A percentile compares a stretch with the other conserved stretches of the same genome.
Conservation (phyloP, 1,140 invertebrate species). For the Fopius arisanus region DNA sequence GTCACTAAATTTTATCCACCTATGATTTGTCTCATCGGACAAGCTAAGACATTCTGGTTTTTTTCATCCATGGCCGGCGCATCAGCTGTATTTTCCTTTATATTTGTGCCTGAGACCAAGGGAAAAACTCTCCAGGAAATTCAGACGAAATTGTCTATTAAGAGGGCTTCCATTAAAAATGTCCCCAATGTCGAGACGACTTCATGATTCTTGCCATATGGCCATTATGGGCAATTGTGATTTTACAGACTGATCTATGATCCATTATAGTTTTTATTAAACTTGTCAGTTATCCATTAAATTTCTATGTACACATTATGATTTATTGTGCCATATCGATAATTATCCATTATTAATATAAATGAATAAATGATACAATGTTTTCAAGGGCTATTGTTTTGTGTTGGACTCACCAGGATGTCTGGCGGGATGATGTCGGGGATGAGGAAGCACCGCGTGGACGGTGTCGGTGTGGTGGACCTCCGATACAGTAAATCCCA, state of each 20-base stretch:
- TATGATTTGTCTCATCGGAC: conserved; percentile 59
- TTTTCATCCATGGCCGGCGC: conserved; percentile 67
- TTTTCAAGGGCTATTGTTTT: too few species aligned
- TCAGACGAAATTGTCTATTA: conserved; percentile 65
- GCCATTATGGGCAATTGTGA: not conserved
- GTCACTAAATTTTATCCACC: conserved; percentile 68
- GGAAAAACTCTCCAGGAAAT: conserved; percentile 79
- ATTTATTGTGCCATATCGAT: not conserved
- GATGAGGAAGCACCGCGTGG: conserved; percentile 38
- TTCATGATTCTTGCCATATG: conserved; percentile 19
- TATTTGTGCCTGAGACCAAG: conserved; percentile 82
- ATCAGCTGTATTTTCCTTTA: conserved; percentile 66
- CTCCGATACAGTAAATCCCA: conserved; percentile 39
- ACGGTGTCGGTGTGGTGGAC: conserved; percentile 32
- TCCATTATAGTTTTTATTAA: not conserved
- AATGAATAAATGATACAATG: not conserved
- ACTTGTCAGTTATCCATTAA: not conserved
- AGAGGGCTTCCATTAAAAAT: conserved; percentile 19
- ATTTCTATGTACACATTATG: not conserved
- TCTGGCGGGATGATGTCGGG: conserved; percentile 36
- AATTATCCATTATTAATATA: not conserved
- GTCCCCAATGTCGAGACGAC: conserved; percentile 16
- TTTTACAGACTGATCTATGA: conserved; percentile 30
- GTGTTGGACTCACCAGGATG: conserved; percentile 38
- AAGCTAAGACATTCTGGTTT: conserved; percentile 68